Evolutionary conservation across 2,797 vertebrate species (phyloP), one percentile per base, ranked within the genome.

Genomic region (Corythornis leucogaster): DNA sequence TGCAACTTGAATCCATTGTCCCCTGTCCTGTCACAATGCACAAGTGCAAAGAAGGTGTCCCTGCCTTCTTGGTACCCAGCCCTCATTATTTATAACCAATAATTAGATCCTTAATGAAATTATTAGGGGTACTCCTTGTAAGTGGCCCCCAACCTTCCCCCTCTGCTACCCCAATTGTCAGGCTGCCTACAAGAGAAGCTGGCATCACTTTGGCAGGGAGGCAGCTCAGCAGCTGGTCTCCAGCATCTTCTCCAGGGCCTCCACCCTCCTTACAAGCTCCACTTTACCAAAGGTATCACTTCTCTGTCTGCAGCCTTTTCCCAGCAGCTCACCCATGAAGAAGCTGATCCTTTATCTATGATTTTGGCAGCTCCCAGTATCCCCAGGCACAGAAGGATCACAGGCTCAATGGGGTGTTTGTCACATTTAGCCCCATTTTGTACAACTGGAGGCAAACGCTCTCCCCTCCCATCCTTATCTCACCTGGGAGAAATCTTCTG

Each of bases 281-380:
- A 45, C 24, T 6, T 57, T 28, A 22, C 14, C 1, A 2, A 75
- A 28, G 21, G 3, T 3, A 17, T 11, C 21, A 15, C 21, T 58
- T 58, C 70, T 75, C 55, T 50, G 3, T 12, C 73, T 66, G 26
- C 55, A 59, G 21, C 24, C 30, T 79, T 87, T 69, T 43, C 26
- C 12, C 57, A 64, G 3, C 71, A 33, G 18, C 7, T 67, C 1
- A 0, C 15, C 45, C 28, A 31, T 0, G 0, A 55, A 43, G 30
- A 68, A 43, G 6, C 33, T 35, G 51, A 48, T 40, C 51, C 45
- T 7, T 61, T 31, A 15, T 8, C 53, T 64, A 4, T 15, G 25
- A 8, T 38, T 45, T 57, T 26, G 20, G 24, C 55, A 57, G 31
- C 66, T 80, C 70, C 21, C 8, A 1, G 11, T 15, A 18, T 40